Base-by-base conservation (phyloP, 2,888 invertebrate genomes). In the Tipula confusa region DNA sequence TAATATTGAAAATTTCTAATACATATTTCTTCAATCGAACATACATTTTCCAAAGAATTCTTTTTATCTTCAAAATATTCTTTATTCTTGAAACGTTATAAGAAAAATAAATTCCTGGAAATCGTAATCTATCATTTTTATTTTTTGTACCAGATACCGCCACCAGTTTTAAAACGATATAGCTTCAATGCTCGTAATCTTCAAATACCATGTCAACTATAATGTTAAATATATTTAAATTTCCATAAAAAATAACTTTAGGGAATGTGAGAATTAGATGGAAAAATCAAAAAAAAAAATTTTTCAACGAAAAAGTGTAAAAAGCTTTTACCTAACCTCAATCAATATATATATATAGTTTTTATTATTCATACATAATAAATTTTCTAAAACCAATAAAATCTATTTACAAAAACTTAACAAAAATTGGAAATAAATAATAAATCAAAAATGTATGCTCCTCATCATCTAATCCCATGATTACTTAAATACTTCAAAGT, bases 401-500 rank as follows among this genome's bases (percentile, higher is more conserved):
- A 64, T 64, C 64, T 64, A 64, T 64, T 64, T 64, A 24, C 64
- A 64, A n/a, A n/a, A n/a, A n/a, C 64, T 64, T 64, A 64, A n/a
- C n/a, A n/a, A 64, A 64, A 64, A 64, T 64, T 64, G 4, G 13
- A 24, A 24, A 64, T 64, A 64, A 64, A 64, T 64, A 64, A 64
- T 24, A 64, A 64, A 64, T 64, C 64, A 64, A 6, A 43, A 64
- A 64, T 64, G 24, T 43, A 43, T 64, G 18, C n/a, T 24, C 7
- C 4, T 33, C 7, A 0, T 64, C 64, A 7, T 7, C 24, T 64
- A 64, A 64, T 64, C 64, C 64, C 64, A 24, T 64, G 64, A 64
- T 64, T 64, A 64, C 64, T 64, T 24, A 64, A 64, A 64, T 64
- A 64, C 64, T 64, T 64, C 64, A 64, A 64, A 64, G 64, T 64